Conservation (phyloP, 1,140 invertebrate genomes). For the Sitodiplosis mosellana region DNA sequence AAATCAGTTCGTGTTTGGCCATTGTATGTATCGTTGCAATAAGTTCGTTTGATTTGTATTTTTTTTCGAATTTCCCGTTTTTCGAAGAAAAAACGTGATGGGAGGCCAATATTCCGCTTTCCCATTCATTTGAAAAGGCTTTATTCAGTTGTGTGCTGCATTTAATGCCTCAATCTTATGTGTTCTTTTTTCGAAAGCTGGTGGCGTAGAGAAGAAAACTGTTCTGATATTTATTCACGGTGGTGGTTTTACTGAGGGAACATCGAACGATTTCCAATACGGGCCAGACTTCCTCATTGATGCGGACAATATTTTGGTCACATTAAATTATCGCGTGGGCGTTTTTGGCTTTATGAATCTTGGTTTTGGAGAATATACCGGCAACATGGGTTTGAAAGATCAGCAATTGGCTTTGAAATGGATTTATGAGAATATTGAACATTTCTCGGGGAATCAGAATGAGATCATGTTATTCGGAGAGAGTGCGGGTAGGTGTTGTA, state of each 20-base stretch:
- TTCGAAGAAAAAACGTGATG: no score
- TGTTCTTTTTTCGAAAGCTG: no score
- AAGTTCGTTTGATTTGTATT: no score
- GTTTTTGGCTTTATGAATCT: slow-evolving; percentile 41
- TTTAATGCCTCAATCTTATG: no score
- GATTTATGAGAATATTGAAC: slow-evolving; percentile 48
- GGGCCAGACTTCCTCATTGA: slow-evolving; percentile 33
- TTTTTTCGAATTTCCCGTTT: no score
- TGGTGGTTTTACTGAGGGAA: slow-evolving; percentile 29
- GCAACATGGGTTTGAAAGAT: slow-evolving; percentile 58
- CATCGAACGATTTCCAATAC: slow-evolving; percentile 24
- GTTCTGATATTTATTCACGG: slow-evolving; percentile 45
- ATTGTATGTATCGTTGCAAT: no score
- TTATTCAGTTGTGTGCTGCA: no score
- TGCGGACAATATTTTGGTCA: slow-evolving; percentile 36
- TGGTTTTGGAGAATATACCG: slow-evolving; percentile 34
- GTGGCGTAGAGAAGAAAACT: slow-evolving; percentile 14
- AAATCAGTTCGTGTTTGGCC: no score
- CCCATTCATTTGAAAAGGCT: no score
- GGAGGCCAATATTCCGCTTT: no score
- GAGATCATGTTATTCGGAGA: slow-evolving; percentile 47
- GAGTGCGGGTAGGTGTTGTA: slow-evolving; percentile 30
- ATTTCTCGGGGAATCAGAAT: slow-evolving; percentile 45
- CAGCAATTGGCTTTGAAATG: slow-evolving; percentile 51
- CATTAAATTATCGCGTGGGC: slow-evolving; percentile 43